Conservation (phyloP, 2,113 vertebrate genomes). For the Taxidea taxus region DNA sequence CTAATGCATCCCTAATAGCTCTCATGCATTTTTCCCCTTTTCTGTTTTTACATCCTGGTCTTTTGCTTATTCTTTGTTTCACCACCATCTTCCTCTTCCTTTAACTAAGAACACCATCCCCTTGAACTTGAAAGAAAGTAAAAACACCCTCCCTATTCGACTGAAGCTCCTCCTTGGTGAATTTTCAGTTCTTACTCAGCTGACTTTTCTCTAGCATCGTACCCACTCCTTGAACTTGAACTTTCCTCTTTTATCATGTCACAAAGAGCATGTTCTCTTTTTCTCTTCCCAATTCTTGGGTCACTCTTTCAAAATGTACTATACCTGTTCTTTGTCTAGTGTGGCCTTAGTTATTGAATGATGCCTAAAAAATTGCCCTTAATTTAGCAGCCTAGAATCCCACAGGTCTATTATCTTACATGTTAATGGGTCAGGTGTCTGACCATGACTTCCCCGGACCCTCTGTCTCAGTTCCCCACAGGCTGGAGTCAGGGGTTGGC, state of each 20-base stretch:
- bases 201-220: neutral
- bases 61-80: too few species aligned
- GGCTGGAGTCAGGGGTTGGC: neutral
- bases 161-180: neutral
- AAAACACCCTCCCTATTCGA: neutral
- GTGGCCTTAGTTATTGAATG: neutral
- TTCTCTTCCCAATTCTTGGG: neutral
- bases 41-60: neutral
- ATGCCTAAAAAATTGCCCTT: neutral
- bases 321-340: neutral
- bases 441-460: rapidly evolving
- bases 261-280: neutral
- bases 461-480: too few species aligned
- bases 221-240: neutral
- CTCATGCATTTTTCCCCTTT: rapidly evolving
- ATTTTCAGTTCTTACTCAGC: too few species aligned
- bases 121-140: neutral
- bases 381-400: too few species aligned
- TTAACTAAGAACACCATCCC: rapidly evolving
- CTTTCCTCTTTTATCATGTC: neutral
- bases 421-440: neutral
- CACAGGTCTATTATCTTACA: neutral
- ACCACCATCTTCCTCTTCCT: neutral
- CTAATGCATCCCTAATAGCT: rapidly evolving
- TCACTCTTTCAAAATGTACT: neutral